These are phyloP conservation scores for Campaea margaritaria DNA, from an alignment of 2,888 invertebrate genomes.

Conservation along the genomic window DNA sequence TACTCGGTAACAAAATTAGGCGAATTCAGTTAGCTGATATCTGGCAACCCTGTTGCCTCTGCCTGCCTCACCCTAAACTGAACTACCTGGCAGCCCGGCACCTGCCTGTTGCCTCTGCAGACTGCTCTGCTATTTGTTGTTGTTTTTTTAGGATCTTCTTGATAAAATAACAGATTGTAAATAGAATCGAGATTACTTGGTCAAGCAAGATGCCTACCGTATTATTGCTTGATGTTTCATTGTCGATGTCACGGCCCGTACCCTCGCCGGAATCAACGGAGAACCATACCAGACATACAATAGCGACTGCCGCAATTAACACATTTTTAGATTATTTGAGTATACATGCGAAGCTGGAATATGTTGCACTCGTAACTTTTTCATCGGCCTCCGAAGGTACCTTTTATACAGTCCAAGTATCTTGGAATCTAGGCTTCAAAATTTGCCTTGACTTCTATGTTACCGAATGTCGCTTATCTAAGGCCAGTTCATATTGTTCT, in stretches of 20 bases:
- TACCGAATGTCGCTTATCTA: too few relatives aligned
- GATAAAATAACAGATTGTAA: too few relatives aligned
- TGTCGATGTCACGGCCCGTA: constrained; percentile 79
- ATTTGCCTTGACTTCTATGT: not conserved
- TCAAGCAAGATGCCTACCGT: constrained; percentile 72
- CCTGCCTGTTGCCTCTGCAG: too few relatives aligned
- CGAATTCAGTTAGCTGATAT: too few relatives aligned
- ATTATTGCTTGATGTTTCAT: constrained; percentile 73
- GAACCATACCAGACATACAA: constrained; percentile 68
- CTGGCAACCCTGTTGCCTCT: too few relatives aligned
- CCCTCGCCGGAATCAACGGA: constrained; percentile 69
- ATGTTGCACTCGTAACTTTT: constrained; percentile 74
- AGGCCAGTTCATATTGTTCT: too few relatives aligned
- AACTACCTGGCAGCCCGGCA: too few relatives aligned
- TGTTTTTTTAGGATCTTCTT: not conserved
- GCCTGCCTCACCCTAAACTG: too few relatives aligned
- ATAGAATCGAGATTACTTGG: constrained; percentile 1
- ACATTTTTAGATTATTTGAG: constrained; percentile 75
- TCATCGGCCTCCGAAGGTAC: constrained; percentile 77
- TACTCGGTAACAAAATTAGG: too few relatives aligned
- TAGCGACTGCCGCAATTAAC: constrained; percentile 73
- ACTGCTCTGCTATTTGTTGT: not conserved
- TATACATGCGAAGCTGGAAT: constrained; percentile 75
- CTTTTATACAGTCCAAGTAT: not conserved
- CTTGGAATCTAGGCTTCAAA: not conserved